These are phyloP conservation scores for Willisornis vidua DNA, from an alignment of 2,113 vertebrate species.

Conservation along the genomic window DNA sequence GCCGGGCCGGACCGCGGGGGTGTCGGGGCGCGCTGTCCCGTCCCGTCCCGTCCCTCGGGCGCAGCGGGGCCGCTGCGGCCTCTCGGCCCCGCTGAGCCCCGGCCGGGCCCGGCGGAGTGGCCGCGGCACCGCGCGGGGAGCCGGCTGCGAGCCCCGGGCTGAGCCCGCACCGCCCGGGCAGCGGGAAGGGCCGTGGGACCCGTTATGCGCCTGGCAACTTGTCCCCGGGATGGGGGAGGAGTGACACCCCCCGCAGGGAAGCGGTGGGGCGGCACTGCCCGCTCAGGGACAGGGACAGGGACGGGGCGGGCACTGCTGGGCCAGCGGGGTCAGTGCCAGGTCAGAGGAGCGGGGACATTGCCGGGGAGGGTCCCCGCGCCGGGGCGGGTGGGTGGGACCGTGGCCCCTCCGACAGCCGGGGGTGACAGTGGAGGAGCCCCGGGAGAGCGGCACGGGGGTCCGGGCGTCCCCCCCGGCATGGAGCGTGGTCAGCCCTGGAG, in stretches of 20 bases:
- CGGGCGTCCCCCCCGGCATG: too few species aligned
- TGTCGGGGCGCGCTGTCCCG: too few species aligned
- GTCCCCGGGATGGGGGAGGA: neutral
- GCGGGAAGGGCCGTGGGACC: neutral
- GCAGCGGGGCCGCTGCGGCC: neutral
- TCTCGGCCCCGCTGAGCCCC: neutral
- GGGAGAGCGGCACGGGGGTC: rapidly evolving
- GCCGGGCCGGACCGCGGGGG: too few species aligned
- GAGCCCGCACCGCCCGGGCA: neutral
- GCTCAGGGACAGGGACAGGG: rapidly evolving
- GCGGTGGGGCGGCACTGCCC: neutral
- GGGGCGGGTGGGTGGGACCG: neutral
- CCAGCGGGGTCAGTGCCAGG: rapidly evolving
- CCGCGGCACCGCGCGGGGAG: neutral
- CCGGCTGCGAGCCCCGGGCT: neutral
- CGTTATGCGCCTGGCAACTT: neutral
- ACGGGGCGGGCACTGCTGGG: rapidly evolving
- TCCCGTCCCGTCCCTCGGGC: too few species aligned
- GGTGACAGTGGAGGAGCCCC: neutral
- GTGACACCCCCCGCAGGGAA: neutral
- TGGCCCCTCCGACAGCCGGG: neutral
- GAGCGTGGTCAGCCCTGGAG: neutral
- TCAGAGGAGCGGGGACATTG: rapidly evolving
- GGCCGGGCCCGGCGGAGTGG: neutral
- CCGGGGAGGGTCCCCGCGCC: neutral